Base-by-base conservation (phyloP, 2,113 vertebrate genomes). In the Lates calcarifer region DNA sequence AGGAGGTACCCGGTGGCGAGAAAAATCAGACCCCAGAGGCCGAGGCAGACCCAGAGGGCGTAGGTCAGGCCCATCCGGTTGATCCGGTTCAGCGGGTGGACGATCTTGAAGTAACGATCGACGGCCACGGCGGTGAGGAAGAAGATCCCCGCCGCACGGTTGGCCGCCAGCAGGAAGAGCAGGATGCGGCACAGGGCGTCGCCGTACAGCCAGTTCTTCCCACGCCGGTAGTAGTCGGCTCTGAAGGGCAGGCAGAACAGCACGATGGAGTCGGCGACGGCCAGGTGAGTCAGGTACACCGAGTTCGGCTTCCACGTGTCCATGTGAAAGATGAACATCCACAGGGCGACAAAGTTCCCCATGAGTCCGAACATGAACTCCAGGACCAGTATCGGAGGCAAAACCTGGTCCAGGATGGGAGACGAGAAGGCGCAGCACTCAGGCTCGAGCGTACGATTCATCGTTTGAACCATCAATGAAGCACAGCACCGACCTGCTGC, bases 111-210 rank as follows among this genome's bases (percentile, higher is more conserved):
- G 89, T 96, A 96, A 3, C 95, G 93, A 74, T 95, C 95, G 0
- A 95, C 91, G 0, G 95, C 93, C 53, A 96, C 95, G 0, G 95
- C 92, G 0, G 95, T 96, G n/a, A 96, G 91, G 83, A 96, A 96
- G 83, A 95, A 92, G 81, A 96, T 95, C 10, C 95, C 94, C 0
- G 94, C 94, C 0, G 94, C 91, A 3, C 96, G 93, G 88, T 94
- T 94, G 64, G 93, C 83, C 0, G 93, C 93, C 31, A 96, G 66
- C 35, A 95, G 74, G 45, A 96, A 96, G 17, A 96, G 94, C 43
- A 95, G 77, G 28, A 96, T 79, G 1, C 94, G 93, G 33, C 96
- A 96, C 1, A 81, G 35, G 8, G 51, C 60, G 1, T 96, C 95
- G 0, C 95, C 95, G 14, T 93, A 87, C 11, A 95, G 51, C 95